Evolutionary conservation across 1,140 invertebrate species (phyloP), one percentile per base, ranked within the genome.

Genomic region (Drosophila prosaltans): DNA sequence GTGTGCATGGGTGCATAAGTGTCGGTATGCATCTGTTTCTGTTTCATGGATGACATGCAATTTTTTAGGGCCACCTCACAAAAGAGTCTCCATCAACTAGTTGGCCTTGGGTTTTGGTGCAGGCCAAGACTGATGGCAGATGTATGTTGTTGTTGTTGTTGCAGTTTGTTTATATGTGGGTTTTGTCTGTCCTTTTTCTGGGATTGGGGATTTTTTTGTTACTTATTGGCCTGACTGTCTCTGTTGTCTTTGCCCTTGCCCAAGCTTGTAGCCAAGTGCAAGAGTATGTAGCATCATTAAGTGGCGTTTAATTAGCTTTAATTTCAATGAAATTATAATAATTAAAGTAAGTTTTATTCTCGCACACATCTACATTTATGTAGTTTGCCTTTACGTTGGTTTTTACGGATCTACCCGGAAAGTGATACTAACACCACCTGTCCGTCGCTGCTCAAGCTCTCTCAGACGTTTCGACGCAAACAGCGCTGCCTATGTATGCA

Each of bases 51-150:
- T 85, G 82, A 85, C 68, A 75, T 82, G 82, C 82, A 81, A 9
- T 85, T 77, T 77, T 85, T 85, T 85, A 82, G 82, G 79, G 79
- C 77, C 81, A 80, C 73, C 65, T 72, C 59, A 51, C 43, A 43
- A 64, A 75, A 36, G 43, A 58, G 26, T 39, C 70, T 65, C 64
- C 66, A 57, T 77, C 60, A 69, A 85, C 79, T 88, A 28, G 82
- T 48, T 82, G 83, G 83, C 82, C 82, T 85, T 88, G 83, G 64
- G 21, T 2, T 55, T 65, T 55, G 71, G 40, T 64, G 67, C 62
- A 45, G 57, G 66, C 45, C 45, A 51, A 51, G 45, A 51, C 21
- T 51, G 45, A 26, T 51, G 45, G 9, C 40, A 51, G 21, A 26
- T 51, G 7, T 51, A 26, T 51, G 7, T 51, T 51, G 45, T 48